These are phyloP conservation scores for Drosophila merina DNA, from an alignment of 2,888 invertebrate species.

Conservation along the genomic window DNA sequence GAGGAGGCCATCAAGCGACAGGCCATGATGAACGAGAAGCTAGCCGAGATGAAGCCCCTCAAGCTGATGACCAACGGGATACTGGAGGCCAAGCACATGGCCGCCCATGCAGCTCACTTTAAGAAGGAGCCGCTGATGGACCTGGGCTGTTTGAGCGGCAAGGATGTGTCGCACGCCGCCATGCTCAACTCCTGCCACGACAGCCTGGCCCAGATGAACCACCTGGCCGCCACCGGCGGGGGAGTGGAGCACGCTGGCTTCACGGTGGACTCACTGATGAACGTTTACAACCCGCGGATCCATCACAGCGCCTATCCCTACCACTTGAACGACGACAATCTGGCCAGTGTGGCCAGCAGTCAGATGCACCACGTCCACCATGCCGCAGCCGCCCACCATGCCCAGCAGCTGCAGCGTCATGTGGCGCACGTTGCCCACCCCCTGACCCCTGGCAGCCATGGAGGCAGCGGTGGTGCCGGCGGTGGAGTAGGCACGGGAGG, in stretches of 20 bases:
- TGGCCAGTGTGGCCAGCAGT: conserved; percentile 73
- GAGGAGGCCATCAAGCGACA: conserved; percentile 94
- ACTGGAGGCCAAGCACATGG: conserved; percentile 81
- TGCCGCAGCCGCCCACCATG: conserved; percentile 81
- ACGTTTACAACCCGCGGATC: conserved; percentile 84
- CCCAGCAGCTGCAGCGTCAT: conserved; percentile 74
- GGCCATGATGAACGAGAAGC: conserved; percentile 86
- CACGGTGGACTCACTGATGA: conserved; percentile 84
- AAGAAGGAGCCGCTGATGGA: conserved; percentile 84
- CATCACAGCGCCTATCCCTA: conserved; percentile 84
- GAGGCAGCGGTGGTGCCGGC: conserved; percentile 65
- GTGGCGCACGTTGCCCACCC: conserved; percentile 77
- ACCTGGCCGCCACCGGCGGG: conserved; percentile 80
- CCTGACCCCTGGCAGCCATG: conserved; percentile 70
- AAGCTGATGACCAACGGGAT: conserved; percentile 84
- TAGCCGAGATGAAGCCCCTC: conserved; percentile 87
- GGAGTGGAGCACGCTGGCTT: conserved; percentile 83
- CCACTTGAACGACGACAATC: conserved; percentile 84
- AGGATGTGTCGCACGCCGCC: conserved; percentile 81
- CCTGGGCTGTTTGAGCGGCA: conserved; percentile 80
- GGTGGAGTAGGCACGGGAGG: conserved; percentile 50
- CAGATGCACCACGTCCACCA: conserved; percentile 82
- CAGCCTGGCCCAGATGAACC: conserved; percentile 83
- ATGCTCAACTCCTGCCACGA: conserved; percentile 84
- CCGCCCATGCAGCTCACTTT: conserved; percentile 81